Percentiles rank a stretch among this genome's conserved stretches.
These are phyloP conservation scores for Dicrostonyx torquatus DNA, from an alignment of 2,797 vertebrate species.

Conservation along the genomic window DNA sequence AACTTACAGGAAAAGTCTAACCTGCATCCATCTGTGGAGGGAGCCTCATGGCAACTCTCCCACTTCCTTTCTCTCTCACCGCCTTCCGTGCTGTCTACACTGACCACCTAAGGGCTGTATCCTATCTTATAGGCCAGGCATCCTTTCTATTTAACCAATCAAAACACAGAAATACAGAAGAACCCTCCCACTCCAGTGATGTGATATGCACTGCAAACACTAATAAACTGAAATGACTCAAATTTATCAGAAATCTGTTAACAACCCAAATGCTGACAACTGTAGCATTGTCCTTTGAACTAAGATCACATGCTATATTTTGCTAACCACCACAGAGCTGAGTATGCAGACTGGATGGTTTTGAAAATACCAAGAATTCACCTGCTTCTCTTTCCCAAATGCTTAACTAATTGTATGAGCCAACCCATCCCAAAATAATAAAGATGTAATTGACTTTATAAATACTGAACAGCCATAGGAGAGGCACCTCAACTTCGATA, in stretches of 20 bases:
- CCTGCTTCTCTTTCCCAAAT: not conserved
- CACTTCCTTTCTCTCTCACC: too few relatives aligned
- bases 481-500: not conserved
- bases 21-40: too few relatives aligned
- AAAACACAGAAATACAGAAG: too few relatives aligned
- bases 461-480: not conserved
- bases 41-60: too few relatives aligned
- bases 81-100: too few relatives aligned
- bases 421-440: not conserved
- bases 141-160: too few relatives aligned
- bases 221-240: not conserved
- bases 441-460: conserved; percentile 29
- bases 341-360: not conserved
- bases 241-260: conserved; percentile 15
- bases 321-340: too few relatives aligned
- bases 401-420: not conserved
- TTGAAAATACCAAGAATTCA: not conserved
- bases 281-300: not conserved
- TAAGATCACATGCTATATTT: not conserved
- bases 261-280: not conserved
- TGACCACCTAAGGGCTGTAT: too few relatives aligned
- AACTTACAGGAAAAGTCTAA: too few relatives aligned
- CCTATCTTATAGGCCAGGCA: too few relatives aligned
- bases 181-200: too few relatives aligned
- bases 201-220: too few relatives aligned